These are phyloP conservation scores for Tanypteryx hageni DNA, from an alignment of 2,888 invertebrate species.

Conservation along the genomic window DNA sequence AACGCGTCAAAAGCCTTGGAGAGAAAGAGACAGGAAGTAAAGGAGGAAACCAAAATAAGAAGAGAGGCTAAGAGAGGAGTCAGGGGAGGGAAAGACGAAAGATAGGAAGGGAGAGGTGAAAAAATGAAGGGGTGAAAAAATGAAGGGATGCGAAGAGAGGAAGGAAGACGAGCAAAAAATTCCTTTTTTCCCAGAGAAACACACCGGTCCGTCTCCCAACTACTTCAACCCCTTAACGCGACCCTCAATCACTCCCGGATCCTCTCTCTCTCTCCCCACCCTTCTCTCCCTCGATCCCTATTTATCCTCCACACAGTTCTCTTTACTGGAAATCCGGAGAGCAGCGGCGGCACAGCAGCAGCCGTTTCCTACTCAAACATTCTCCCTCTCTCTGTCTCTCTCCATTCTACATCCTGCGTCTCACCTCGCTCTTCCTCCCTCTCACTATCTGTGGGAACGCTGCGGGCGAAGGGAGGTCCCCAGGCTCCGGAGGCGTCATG, in stretches of 20 bases:
- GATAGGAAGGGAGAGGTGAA: background rate
- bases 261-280: background rate
- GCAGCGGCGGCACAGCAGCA: background rate
- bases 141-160: background rate
- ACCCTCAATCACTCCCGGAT: background rate
- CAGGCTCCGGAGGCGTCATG: background rate
- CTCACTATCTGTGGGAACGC: background rate
- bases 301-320: slow-evolving; percentile 17
- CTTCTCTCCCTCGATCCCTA: background rate
- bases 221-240: slow-evolving; percentile 27
- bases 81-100: background rate
- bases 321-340: slow-evolving; percentile 1
- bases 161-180: background rate
- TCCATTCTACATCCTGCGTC: slow-evolving; percentile 7
- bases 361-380: slow-evolving; percentile 54
- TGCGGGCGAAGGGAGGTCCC: background rate
- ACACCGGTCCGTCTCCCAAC: slow-evolving; percentile 6
- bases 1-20: too few relatives aligned
- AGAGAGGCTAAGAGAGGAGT: too few relatives aligned
- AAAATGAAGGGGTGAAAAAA: background rate
- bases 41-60: too few relatives aligned
- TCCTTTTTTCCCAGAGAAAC: slow-evolving; percentile 4
- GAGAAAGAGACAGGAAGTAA: too few relatives aligned
- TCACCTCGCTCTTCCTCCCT: background rate
- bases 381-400: background rate